Base-by-base conservation (phyloP, 2,888 invertebrate species). In the Aplocera efformata region DNA sequence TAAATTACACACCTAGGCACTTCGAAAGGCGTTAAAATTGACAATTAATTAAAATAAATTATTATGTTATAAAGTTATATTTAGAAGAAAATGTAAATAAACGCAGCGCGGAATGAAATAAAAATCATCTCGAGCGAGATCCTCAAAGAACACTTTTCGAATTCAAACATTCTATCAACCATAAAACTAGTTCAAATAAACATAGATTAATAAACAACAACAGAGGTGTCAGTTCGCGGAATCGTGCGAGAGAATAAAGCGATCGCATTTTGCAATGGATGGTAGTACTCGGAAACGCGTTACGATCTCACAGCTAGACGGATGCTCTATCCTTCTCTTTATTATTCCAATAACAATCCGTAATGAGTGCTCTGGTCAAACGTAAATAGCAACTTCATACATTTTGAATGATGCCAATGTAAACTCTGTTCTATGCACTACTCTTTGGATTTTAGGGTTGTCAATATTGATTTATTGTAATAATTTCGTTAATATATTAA, bases 261-360 rank as follows among this genome's bases (percentile, higher is more conserved):
- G 67, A 79, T 82, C 58, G 64, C 64, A 66, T 85, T 85, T 85
- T 73, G 85, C 84, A 86, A 85, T 72, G 57, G 74, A 69, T 67
- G 62, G 63, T 63, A 68, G 64, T 84, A 82, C 82, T 76, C 57
- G 67, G 83, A 83, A 84, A 62, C 52, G 61, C 62, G 79, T 79
- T 79, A 83, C 79, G 81, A 81, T 75, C 75, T 67, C 61, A 60
- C 64, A 63, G 67, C 67, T 71, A 72, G 75, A 79, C 82, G 82
- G 82, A 86, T 80, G 75, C 72, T 56, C 70, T 68, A 76, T 79
- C 68, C 68, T 75, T 71, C 71, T 79, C 84, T 86, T 85, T 86
- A 86, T 86, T 86, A 88, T 88, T 84, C 81, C 82, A 85, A 86
- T 88, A 88, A 88, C 86, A 86, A 86, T 86, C 83, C 70, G 84